These are phyloP conservation scores for Thecophora atra DNA, from an alignment of 2,888 invertebrate species.

Conservation along the genomic window DNA sequence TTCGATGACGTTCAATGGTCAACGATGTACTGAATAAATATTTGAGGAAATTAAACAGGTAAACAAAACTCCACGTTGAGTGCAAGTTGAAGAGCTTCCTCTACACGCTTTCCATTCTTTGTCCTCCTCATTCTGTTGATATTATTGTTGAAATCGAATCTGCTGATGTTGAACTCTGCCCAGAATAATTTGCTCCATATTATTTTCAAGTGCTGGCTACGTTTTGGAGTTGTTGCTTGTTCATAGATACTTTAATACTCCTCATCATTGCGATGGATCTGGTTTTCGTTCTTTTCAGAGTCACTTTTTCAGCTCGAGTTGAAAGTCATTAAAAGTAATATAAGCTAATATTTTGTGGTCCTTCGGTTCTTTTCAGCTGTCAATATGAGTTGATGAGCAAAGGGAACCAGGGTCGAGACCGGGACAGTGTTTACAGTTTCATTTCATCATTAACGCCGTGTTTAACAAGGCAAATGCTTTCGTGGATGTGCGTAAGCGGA, in stretches of 20 bases:
- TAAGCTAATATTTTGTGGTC: neutral
- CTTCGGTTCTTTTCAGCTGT: neutral
- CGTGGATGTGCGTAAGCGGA: no score
- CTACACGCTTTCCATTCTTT: neutral
- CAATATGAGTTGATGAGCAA: no score
- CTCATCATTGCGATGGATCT: neutral
- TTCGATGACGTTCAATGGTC: no score
- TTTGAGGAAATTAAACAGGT: no score
- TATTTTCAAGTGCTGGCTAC: neutral
- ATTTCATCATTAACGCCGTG: no score
- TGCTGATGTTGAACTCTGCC: neutral
- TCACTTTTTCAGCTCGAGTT: neutral
- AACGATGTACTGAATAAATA: no score
- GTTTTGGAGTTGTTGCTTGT: neutral
- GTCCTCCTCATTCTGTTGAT: neutral
- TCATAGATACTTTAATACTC: neutral
- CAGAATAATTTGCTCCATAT: neutral
- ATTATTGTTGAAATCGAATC: neutral
- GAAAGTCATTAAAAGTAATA: conserved; percentile 8
- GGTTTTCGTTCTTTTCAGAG: neutral
- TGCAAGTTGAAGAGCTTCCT: neutral
- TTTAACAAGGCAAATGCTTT: no score
- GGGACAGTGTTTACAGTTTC: neutral
- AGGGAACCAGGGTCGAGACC: neutral
- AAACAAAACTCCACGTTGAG: no score